These are phyloP conservation scores for Oreotrochilus melanogaster DNA, from an alignment of 2,113 vertebrate genomes.

Conservation along the genomic window DNA sequence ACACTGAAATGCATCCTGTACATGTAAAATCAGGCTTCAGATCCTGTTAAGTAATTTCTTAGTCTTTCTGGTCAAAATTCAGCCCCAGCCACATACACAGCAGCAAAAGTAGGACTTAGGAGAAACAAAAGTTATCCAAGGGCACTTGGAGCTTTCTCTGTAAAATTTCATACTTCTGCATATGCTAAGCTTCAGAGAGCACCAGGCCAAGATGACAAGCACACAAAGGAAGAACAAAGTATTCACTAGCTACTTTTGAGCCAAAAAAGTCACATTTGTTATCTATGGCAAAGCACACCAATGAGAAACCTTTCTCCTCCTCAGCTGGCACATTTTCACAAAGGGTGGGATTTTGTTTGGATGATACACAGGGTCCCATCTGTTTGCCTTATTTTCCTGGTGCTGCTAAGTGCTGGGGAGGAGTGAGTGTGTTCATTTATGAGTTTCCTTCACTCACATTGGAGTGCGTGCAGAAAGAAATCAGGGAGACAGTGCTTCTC, in stretches of 20 bases:
- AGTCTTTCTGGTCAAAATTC: not conserved
- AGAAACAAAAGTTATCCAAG: not conserved
- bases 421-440: constrained; percentile 24
- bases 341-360: constrained; percentile 42
- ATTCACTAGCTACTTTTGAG: not conserved
- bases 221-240: not conserved
- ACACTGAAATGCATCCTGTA: not conserved
- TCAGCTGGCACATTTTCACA: constrained; percentile 22
- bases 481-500: not conserved
- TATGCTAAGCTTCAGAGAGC: not conserved
- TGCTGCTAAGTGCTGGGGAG: constrained; percentile 34
- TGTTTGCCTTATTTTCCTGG: constrained; percentile 41
- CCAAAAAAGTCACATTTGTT: not conserved
- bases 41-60: not conserved
- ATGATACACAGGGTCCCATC: constrained; percentile 56
- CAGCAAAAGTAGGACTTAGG: not conserved
- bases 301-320: not conserved
- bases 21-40: not conserved
- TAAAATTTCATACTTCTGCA: not conserved
- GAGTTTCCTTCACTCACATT: not conserved
- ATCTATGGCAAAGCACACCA: constrained; percentile 4
- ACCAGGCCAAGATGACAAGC: not conserved
- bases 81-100: not conserved
- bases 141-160: not conserved
- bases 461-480: not conserved